Evolutionary conservation across 2,113 vertebrate genomes (phyloP), one percentile per base, ranked within the genome.

Genomic region (Callipepla californica): DNA sequence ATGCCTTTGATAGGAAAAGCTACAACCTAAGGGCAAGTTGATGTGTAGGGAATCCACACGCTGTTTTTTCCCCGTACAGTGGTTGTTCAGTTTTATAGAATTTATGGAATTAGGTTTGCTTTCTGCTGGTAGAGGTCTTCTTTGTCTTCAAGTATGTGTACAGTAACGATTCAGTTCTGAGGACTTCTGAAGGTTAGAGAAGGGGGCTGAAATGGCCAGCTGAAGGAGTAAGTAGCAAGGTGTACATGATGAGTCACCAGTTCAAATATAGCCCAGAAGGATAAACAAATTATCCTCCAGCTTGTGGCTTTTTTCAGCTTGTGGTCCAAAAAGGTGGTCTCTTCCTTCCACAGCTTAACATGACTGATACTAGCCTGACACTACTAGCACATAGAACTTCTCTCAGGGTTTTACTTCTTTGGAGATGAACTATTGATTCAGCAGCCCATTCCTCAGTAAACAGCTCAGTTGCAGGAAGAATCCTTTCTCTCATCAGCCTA

Each of bases 251-350:
- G 93, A 93, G 73, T 94, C 93, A 89, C 45, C 44, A 48, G 42
- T 61, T 94, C 92, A 89, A 85, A 65, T 94, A 83, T 89, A 96
- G 79, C 85, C 63, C 44, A 68, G 44, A 32, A 83, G 61, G 79
- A 86, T 73, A 89, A 96, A 85, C 72, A 89, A 70, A 72, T 86
- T 22, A 36, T 62, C 88, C 62, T n/a, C 67, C 45, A 48, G 74
- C 79, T 87, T 0, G 0, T 89, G 70, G 72, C 59, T 80, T 77
- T 94, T 94, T 91, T 82, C 68, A 83, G 79, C 34, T 32, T 78
- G 74, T 83, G 51, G 65, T 92, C 63, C 62, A 45, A 62, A 85
- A 34, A 65, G 15, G 63, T 85, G 81, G 85, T 83, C 61, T 91
- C 11, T 44, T 34, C 32, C 58, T 92, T 61, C 51, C 36, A 72